Percentiles rank a stretch among this genome's conserved stretches.
These are phyloP conservation scores for Enteromius radiatus DNA, from an alignment of 2,797 vertebrate species.

Conservation along the genomic window DNA sequence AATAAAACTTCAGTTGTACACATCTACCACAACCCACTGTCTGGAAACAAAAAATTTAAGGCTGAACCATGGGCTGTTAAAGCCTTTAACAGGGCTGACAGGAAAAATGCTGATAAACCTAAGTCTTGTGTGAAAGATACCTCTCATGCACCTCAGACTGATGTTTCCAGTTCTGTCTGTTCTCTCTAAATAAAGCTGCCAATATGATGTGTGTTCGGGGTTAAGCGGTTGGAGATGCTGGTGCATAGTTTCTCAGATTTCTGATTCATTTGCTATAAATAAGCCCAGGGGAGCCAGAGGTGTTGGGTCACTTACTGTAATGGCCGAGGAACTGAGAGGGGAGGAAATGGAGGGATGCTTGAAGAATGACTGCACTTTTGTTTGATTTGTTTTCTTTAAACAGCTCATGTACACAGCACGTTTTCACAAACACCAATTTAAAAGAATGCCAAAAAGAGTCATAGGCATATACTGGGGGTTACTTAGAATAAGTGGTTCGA, in stretches of 20 bases:
- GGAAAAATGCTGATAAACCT: slow-evolving; percentile 46
- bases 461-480: too few species aligned
- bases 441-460: not conserved
- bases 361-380: slow-evolving; percentile 73
- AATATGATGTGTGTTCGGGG: slow-evolving; percentile 46
- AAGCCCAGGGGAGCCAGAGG: slow-evolving; percentile 69
- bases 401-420: slow-evolving; percentile 77
- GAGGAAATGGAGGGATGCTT: slow-evolving; percentile 72
- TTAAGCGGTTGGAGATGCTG: slow-evolving; percentile 51
- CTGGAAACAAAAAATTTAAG: slow-evolving; percentile 43
- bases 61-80: slow-evolving; percentile 48
- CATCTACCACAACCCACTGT: slow-evolving; percentile 50
- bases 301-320: slow-evolving; percentile 77
- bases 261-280: slow-evolving; percentile 63
- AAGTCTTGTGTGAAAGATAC: slow-evolving; percentile 29
- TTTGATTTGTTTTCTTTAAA: slow-evolving; percentile 73
- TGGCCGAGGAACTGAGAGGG: slow-evolving; percentile 47
- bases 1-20: slow-evolving; percentile 52
- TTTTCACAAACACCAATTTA: slow-evolving; percentile 57
- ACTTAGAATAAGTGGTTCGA: not conserved
- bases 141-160: slow-evolving; percentile 12
- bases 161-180: slow-evolving; percentile 38
- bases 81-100: slow-evolving; percentile 53
- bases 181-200: slow-evolving; percentile 23
- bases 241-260: slow-evolving; percentile 60